phyloP scores from a whole-genome alignment of 2,113 vertebrate genomes.

The Pseudolaguvia tuberculata region DNA sequence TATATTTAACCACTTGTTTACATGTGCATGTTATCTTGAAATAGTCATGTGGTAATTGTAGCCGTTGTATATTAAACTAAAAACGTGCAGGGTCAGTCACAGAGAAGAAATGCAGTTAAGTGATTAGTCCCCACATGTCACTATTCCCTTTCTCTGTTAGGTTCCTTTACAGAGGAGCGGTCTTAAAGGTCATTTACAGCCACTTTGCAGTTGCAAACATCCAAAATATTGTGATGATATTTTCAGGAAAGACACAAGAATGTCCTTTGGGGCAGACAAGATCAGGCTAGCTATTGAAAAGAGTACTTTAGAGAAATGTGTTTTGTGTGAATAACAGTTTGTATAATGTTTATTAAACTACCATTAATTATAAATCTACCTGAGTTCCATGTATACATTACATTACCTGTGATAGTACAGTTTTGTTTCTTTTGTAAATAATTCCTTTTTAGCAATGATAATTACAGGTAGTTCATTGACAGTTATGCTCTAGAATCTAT shows the following conservation, averaged over 20 bases:
- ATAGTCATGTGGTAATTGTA: background rate
- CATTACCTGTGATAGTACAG: background rate
- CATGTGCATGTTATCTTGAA: background rate
- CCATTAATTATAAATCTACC: background rate
- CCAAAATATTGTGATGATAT: slow-evolving; percentile 29
- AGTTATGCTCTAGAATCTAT: no score
- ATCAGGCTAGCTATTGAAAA: slow-evolving; percentile 24
- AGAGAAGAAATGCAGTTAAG: slow-evolving; percentile 26
- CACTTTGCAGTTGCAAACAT: background rate
- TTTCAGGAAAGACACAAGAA: slow-evolving; percentile 41
- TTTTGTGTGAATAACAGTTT: background rate
- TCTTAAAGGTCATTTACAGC: background rate
- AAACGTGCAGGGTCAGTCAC: slow-evolving; percentile 28
- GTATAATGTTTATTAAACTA: background rate
- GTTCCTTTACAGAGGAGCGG: background rate
- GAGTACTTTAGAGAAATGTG: slow-evolving; percentile 36
- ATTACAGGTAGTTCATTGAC: background rate
- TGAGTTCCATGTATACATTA: background rate
- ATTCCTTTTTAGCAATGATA: background rate
- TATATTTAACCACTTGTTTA: background rate
- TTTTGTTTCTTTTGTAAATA: background rate
- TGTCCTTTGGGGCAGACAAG: slow-evolving; percentile 37
- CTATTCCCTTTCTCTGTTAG: background rate
- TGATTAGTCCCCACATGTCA: slow-evolving; percentile 9
- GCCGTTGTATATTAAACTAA: background rate